Percentiles rank a stretch among this genome's conserved stretches.
phyloP scores from a whole-genome alignment of 1,140 invertebrate genomes.

The Pseudomyrmex pallidus region DNA sequence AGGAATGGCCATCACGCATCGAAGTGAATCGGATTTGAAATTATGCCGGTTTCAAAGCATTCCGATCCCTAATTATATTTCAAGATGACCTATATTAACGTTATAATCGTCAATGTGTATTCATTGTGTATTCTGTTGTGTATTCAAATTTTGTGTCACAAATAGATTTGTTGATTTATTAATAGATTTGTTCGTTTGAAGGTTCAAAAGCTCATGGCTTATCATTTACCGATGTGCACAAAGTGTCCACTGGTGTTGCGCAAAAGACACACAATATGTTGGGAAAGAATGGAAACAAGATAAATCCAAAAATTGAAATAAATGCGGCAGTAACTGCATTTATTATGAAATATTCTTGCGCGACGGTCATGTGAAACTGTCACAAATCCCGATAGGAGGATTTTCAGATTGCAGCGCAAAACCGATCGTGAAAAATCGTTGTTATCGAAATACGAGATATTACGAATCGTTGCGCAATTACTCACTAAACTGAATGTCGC shows the following conservation, averaged over 20 bases:
- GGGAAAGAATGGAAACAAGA: neutral
- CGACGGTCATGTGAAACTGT: neutral
- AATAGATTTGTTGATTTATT: neutral
- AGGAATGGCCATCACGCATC: neutral
- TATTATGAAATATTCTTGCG: neutral
- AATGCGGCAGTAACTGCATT: neutral
- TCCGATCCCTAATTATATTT: slow-evolving; percentile 5
- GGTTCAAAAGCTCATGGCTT: slow-evolving; percentile 15
- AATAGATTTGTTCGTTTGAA: slow-evolving; percentile 3
- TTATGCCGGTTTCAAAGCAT: neutral
- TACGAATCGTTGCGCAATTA: slow-evolving; percentile 20
- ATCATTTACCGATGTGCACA: neutral
- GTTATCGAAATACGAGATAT: slow-evolving; percentile 11
- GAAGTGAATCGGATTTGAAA: neutral
- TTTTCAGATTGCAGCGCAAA: no score
- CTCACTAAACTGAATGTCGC: slow-evolving; percentile 19
- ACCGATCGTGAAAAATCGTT: slow-evolving; percentile 13
- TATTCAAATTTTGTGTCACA: neutral
- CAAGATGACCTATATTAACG: neutral
- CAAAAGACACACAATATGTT: neutral
- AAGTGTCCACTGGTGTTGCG: neutral
- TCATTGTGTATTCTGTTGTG: neutral
- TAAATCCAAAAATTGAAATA: slow-evolving; percentile 13
- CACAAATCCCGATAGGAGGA: neutral
- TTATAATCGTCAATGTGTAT: neutral